Evolutionary conservation across 2,888 invertebrate species (phyloP), one percentile per base, ranked within the genome.

Genomic region (Venustoraphidia nigricollis): DNA sequence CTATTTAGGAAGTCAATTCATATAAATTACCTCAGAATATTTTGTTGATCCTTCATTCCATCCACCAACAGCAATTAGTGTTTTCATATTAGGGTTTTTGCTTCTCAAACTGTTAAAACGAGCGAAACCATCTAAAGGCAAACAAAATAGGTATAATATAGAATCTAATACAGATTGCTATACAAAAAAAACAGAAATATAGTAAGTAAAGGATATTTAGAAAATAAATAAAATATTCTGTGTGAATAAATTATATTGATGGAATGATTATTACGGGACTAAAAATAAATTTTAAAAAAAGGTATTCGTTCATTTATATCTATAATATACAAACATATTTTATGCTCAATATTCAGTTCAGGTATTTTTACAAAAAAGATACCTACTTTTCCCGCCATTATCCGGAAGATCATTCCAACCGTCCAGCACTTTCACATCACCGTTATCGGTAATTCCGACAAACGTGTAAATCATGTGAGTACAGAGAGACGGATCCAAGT

Each of bases 391-490:
- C 13, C 77, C 81, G 59, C 72, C 71, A 54, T 77, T 68, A 42
- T 79, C 77, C 14, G 77, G 69, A 2, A 81, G 61, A 57, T 86
- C 87, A 45, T 79, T 65, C 60, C 70, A 74, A 0, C 73, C 57
- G 58, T 84, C 83, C 10, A 81, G 63, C 1, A 78, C 63, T 3
- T 66, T 60, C 1, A 83, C 58, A 0, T 62, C 65, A 2, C 78
- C 77, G 41, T 70, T 64, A 1, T 59, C 49, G 37, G 72, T 62
- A 9, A 87, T 67, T 1, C 85, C 87, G 34, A 77, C 73, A 59
- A 90, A 90, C 0, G 79, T 66, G 59, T 87, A 90, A 10, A 86
- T 73, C 41, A 83, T 48, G 59, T 89, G 87, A 0, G 87, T 86
- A 60, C 88, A 89, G 0, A 83, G 65, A 8, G 62, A 63, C 0